Evolutionary conservation across 1,140 invertebrate genomes (phyloP).

Genomic region (Cherax quadricarinatus): DNA sequence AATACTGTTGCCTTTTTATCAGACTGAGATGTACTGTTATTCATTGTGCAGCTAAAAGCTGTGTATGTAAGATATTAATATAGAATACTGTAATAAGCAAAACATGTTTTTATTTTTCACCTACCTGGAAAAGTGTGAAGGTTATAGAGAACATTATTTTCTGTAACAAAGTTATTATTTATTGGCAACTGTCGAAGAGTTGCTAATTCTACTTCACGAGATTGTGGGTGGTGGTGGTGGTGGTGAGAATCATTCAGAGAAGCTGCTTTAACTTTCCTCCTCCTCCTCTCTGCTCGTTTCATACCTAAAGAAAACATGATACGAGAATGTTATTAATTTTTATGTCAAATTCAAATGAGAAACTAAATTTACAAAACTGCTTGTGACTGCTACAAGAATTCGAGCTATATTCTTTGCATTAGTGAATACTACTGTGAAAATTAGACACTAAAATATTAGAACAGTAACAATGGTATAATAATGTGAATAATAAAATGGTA

Average conservation of each 20-base stretch:
- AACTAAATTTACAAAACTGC: no score
- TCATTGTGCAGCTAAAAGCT: no score
- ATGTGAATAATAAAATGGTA: no score
- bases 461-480: no score
- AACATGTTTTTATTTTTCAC: not conserved
- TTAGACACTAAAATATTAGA: no score
- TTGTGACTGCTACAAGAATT: no score
- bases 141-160: constrained; percentile 78
- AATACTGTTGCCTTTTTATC: no score
- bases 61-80: no score
- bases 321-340: not conserved
- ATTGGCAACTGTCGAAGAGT: constrained; percentile 77
- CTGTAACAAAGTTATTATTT: constrained; percentile 76
- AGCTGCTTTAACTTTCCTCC: constrained; percentile 56
- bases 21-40: no score
- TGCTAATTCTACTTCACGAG: constrained; percentile 77
- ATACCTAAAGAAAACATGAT: constrained; percentile 27
- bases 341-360: no score
- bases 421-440: no score
- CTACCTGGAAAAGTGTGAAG: constrained; percentile 68
- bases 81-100: not conserved
- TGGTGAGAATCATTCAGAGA: constrained; percentile 43
- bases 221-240: constrained; percentile 40
- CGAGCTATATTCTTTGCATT: no score
- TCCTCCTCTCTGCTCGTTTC: constrained; percentile 38